Percentiles rank a stretch among this genome's conserved stretches.
Evolutionary conservation across 2,888 invertebrate species (phyloP).

Genomic region (Polymixis flavicincta): DNA sequence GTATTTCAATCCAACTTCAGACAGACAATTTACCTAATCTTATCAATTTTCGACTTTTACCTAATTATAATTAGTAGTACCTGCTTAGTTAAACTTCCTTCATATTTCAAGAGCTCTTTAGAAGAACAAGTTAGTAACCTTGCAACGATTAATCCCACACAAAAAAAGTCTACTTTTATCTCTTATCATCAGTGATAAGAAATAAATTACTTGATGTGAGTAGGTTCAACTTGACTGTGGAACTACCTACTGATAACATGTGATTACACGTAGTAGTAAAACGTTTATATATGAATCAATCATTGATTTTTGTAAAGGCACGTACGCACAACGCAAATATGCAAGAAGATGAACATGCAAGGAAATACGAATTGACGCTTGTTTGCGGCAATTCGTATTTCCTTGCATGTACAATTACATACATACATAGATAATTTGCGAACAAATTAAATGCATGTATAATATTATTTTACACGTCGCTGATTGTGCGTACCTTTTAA

Average conservation of each 20-base stretch:
- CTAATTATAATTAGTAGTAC: slow-evolving; percentile 12
- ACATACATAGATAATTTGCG: no score
- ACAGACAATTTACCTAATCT: background rate
- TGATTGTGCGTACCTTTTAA: background rate
- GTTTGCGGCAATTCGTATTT: no score
- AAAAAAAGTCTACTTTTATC: slow-evolving; percentile 21
- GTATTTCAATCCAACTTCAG: background rate
- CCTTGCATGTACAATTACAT: no score
- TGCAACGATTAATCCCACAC: background rate
- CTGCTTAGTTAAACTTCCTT: slow-evolving; percentile 22
- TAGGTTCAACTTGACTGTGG: slow-evolving; percentile 19
- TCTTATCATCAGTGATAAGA: slow-evolving; percentile 38
- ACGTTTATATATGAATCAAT: slow-evolving; percentile 42
- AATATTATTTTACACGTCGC: background rate
- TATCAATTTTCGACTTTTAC: slow-evolving; percentile 3
- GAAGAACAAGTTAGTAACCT: slow-evolving; percentile 9
- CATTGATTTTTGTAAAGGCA: slow-evolving; percentile 28
- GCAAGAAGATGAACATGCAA: background rate
- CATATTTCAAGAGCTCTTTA: slow-evolving; percentile 20
- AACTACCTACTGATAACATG: slow-evolving; percentile 37
- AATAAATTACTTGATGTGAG: slow-evolving; percentile 24
- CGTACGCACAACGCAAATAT: background rate
- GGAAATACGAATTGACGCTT: background rate
- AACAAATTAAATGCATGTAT: no score
- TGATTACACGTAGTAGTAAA: slow-evolving; percentile 36